Evolutionary conservation across 1,140 invertebrate genomes (phyloP).

Genomic region (Coptotermes formosanus): DNA sequence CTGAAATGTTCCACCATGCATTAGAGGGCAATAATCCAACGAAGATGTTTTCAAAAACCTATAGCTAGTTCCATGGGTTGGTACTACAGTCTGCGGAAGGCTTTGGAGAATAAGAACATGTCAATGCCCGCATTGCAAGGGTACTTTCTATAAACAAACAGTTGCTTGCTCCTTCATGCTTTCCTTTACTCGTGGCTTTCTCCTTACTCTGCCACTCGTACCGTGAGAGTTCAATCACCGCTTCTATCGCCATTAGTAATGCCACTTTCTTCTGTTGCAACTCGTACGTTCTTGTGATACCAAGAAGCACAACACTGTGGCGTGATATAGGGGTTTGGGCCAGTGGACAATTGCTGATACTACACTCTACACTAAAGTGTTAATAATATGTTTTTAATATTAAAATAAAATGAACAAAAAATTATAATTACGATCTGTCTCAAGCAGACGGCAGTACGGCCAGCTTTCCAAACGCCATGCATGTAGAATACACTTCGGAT

Average conservation of each 20-base stretch:
- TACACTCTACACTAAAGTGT: too few species aligned
- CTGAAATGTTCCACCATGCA: neutral
- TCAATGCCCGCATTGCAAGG: constrained; percentile 6
- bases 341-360: too few species aligned
- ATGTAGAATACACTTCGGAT: too few species aligned
- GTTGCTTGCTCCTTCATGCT: neutral
- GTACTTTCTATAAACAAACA: constrained; percentile 20
- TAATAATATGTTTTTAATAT: too few species aligned
- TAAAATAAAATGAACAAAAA: too few species aligned
- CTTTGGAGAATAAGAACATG: neutral
- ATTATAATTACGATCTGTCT: too few species aligned
- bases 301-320: neutral
- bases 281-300: neutral
- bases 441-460: too few species aligned
- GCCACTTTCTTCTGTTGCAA: neutral
- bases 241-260: neutral
- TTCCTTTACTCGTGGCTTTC: constrained; percentile 15
- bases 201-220: neutral
- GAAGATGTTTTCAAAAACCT: neutral
- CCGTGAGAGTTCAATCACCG: constrained; percentile 1
- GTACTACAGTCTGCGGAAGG: neutral
- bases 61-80: neutral
- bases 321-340: too few species aligned
- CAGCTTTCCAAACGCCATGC: too few species aligned
- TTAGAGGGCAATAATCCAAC: neutral